Percentiles rank a stretch among this genome's conserved stretches.
phyloP scores from a whole-genome alignment of 2,888 invertebrate genomes.

The Agrochola litura region DNA sequence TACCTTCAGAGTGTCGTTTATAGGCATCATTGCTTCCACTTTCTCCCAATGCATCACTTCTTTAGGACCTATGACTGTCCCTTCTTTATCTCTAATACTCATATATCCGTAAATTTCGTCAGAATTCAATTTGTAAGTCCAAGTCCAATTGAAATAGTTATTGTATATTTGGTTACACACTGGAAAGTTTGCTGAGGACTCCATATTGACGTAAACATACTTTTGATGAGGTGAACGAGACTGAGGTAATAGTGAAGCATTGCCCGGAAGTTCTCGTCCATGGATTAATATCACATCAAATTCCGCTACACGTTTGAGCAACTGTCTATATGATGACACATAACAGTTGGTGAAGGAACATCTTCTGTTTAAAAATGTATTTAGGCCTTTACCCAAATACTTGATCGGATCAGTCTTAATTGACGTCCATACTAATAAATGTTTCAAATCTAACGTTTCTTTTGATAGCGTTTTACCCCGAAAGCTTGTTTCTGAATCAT shows the following conservation, averaged over 20 bases:
- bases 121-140: conserved; percentile 77
- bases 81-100: conserved; percentile 67
- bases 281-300: conserved; percentile 79
- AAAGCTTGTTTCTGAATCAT: background rate
- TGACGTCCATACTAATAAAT: conserved; percentile 77
- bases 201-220: conserved; percentile 67
- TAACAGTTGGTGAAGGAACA: conserved; percentile 79
- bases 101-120: conserved; percentile 75
- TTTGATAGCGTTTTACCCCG: background rate
- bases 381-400: conserved; percentile 69
- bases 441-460: conserved; percentile 63
- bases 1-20: conserved; percentile 68
- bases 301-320: conserved; percentile 67
- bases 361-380: conserved; percentile 72
- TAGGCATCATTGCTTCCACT: conserved; percentile 70
- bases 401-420: conserved; percentile 68
- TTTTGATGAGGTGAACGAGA: conserved; percentile 67
- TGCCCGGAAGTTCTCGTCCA: conserved; percentile 69
- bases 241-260: conserved; percentile 61
- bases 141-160: conserved; percentile 78
- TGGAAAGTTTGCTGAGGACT: conserved; percentile 74
- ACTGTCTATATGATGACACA: conserved; percentile 72
- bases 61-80: conserved; percentile 72
- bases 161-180: conserved; percentile 68
- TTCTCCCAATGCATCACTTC: conserved; percentile 73